phyloP scores from a whole-genome alignment of 1,140 invertebrate genomes.

The Drosophila arizonae region DNA sequence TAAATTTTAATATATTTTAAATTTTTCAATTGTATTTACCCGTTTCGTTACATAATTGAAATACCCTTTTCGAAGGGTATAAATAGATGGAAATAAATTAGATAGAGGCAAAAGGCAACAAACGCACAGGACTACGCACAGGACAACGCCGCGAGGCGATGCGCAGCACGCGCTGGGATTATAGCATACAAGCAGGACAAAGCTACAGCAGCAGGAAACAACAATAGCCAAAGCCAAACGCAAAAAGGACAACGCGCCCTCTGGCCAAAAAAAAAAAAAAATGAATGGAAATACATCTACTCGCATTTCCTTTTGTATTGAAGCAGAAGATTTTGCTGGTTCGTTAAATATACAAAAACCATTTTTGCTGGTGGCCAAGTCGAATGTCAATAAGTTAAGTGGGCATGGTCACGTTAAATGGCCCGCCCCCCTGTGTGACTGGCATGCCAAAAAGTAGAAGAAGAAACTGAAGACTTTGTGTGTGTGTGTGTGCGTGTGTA shows the following conservation, averaged over 20 bases:
- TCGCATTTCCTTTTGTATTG: constrained; percentile 64
- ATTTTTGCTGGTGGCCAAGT: constrained; percentile 30
- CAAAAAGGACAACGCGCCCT: constrained; percentile 44
- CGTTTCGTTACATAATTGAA: neutral
- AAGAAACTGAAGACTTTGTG: neutral
- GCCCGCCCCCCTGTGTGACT: constrained; percentile 41
- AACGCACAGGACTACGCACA: constrained; percentile 50
- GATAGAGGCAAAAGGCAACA: constrained; percentile 69
- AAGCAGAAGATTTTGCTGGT: constrained; percentile 54
- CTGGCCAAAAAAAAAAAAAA: constrained; percentile 25
- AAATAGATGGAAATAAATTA: constrained; percentile 67
- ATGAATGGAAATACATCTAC: constrained; percentile 37
- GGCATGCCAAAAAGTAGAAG: constrained; percentile 28
- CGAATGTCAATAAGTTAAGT: constrained; percentile 80
- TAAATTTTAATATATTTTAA: no score
- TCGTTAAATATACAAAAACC: constrained; percentile 54
- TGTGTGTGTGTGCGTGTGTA: no score
- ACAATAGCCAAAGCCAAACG: neutral
- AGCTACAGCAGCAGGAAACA: constrained; percentile 26
- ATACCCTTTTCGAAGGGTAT: neutral
- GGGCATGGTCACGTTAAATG: constrained; percentile 58
- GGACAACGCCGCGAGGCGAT: constrained; percentile 42
- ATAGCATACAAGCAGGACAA: constrained; percentile 40
- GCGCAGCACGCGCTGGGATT: constrained; percentile 47
- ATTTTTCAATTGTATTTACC: no score